A percentile compares a stretch with the other conserved stretches of the same genome.
Evolutionary conservation across 1,140 invertebrate species (phyloP).

Genomic region (Ditylenchus dipsaci): DNA sequence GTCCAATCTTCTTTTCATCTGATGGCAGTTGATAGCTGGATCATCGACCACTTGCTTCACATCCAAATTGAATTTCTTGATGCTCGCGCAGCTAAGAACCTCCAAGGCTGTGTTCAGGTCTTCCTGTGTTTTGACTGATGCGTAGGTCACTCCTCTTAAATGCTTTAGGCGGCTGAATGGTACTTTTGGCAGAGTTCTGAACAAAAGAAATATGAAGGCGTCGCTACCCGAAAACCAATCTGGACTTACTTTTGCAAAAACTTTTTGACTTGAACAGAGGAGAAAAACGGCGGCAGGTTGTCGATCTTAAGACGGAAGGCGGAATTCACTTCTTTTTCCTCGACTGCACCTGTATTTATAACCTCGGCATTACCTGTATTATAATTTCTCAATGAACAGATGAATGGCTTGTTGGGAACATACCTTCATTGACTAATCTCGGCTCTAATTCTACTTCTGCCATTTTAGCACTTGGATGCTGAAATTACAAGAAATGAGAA

Average conservation of each 20-base stretch:
- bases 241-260: background rate
- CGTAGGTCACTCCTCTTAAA: background rate
- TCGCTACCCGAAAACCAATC: background rate
- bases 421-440: too few relatives aligned
- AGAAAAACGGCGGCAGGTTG: background rate
- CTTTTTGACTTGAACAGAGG: background rate
- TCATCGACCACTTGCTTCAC: conserved; percentile 3
- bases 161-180: background rate
- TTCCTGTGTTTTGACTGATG: background rate
- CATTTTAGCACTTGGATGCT: too few relatives aligned
- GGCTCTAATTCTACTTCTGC: too few relatives aligned
- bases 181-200: background rate
- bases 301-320: background rate
- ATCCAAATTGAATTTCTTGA: conserved; percentile 5
- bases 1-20: background rate
- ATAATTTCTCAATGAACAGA: too few relatives aligned
- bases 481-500: too few relatives aligned
- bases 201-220: background rate
- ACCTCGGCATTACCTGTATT: too few relatives aligned
- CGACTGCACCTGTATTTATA: too few relatives aligned
- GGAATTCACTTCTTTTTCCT: too few relatives aligned
- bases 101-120: background rate
- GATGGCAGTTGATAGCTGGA: background rate
- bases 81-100: background rate
- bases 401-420: too few relatives aligned